Percentiles rank a stretch among this genome's conserved stretches.
These are phyloP conservation scores for Drosophila paranaensis DNA, from an alignment of 2,888 invertebrate genomes.

Conservation along the genomic window DNA sequence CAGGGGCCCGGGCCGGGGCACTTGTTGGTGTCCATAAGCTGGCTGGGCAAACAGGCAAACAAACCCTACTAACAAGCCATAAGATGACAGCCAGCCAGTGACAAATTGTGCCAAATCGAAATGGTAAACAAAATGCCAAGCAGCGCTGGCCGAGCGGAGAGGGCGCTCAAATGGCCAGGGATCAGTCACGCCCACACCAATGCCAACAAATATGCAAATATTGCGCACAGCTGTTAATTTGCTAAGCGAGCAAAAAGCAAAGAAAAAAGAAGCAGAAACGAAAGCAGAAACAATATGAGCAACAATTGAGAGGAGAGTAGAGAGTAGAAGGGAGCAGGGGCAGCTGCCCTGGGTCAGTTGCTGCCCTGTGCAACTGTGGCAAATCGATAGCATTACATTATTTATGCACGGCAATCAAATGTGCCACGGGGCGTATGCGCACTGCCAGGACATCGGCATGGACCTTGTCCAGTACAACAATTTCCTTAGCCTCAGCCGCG, in stretches of 20 bases:
- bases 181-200: conserved; percentile 23
- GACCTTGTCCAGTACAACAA: conserved; percentile 46
- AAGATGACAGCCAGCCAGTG: conserved; percentile 79
- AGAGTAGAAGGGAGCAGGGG: background rate
- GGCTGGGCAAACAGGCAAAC: conserved; percentile 78
- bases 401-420: conserved; percentile 75
- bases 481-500: conserved; percentile 30
- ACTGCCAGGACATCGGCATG: conserved; percentile 29
- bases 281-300: conserved; percentile 47
- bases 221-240: conserved; percentile 75
- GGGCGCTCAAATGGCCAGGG: conserved; percentile 8
- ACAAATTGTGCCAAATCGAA: conserved; percentile 81
- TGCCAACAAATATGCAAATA: conserved; percentile 69
- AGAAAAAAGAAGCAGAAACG: background rate
- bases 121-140: conserved; percentile 75
- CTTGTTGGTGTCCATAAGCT: conserved; percentile 81
- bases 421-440: conserved; percentile 79
- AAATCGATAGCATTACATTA: conserved; percentile 56
- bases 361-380: conserved; percentile 29
- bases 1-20: conserved; percentile 36
- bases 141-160: background rate
- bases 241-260: conserved; percentile 51
- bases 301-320: conserved; percentile 53
- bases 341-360: background rate
- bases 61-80: conserved; percentile 80